phyloP scores from a whole-genome alignment of 1,140 invertebrate genomes.

The Phocides pigmalion region DNA sequence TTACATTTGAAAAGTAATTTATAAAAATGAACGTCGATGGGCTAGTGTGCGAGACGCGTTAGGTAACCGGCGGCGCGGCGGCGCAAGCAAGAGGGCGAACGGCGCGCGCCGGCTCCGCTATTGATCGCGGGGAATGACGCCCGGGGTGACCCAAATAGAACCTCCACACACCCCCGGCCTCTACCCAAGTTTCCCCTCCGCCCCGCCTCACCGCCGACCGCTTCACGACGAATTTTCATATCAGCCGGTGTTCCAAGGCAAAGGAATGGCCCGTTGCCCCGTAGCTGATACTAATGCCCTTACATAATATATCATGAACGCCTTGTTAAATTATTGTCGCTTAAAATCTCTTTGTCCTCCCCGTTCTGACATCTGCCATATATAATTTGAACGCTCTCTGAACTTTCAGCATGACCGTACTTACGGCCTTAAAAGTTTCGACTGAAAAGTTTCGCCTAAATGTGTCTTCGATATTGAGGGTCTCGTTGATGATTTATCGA shows the following conservation, averaged over 20 bases:
- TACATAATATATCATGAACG: conserved; percentile 62
- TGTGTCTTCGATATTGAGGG: not conserved
- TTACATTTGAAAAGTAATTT: conserved; percentile 36
- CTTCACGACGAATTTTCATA: conserved; percentile 79
- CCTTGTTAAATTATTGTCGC: conserved; percentile 52
- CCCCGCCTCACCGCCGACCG: conserved; percentile 50
- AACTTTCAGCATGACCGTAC: conserved; percentile 1
- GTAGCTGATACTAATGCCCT: conserved; percentile 60
- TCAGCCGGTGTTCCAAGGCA: conserved; percentile 67
- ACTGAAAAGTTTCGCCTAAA: conserved; percentile 4
- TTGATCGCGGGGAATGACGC: conserved; percentile 80
- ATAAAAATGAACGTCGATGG: conserved; percentile 70
- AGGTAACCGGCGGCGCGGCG: conserved; percentile 62
- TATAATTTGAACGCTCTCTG: conserved; percentile 4
- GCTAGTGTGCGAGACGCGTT: conserved; percentile 65
- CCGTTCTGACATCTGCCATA: conserved; percentile 44
- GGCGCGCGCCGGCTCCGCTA: conserved; percentile 77
- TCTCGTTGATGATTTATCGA: not conserved
- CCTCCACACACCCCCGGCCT: conserved; percentile 63
- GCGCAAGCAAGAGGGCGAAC: conserved; percentile 59
- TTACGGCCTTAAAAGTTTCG: not conserved
- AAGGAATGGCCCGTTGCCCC: conserved; percentile 65
- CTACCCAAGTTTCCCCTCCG: conserved; percentile 52
- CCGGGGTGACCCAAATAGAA: conserved; percentile 83
- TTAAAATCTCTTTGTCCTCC: conserved; percentile 54